Evolutionary conservation across 2,113 vertebrate species (phyloP).

Genomic region (Microtus oregoni): DNA sequence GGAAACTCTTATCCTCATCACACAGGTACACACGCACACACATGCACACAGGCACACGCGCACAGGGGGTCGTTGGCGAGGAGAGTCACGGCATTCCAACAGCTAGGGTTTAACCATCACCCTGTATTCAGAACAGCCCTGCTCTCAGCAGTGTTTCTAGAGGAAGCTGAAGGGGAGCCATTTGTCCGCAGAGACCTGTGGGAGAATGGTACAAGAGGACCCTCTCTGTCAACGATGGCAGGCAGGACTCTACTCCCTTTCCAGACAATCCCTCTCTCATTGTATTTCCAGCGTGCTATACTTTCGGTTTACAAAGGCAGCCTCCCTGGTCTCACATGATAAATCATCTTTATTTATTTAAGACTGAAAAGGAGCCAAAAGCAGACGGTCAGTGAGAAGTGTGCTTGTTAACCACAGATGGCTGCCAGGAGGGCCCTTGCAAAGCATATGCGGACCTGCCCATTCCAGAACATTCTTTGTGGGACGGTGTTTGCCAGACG

Average conservation of each 20-base stretch:
- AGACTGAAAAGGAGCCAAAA: conserved; percentile 37
- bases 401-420: background rate
- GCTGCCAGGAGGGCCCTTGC: background rate
- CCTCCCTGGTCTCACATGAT: background rate
- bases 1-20: background rate
- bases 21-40: background rate
- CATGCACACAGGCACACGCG: background rate
- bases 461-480: background rate
- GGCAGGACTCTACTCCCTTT: background rate
- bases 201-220: background rate
- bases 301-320: background rate
- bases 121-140: background rate
- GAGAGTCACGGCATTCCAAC: background rate
- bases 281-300: background rate
- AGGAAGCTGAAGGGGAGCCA: background rate
- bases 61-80: background rate
- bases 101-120: background rate
- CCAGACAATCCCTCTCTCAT: background rate
- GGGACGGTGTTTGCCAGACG: background rate
- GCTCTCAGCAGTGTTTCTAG: background rate
- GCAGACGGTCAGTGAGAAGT: background rate
- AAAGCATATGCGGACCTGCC: background rate
- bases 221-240: rapidly evolving
- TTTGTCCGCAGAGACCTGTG: background rate
- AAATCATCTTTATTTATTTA: conserved; percentile 49